Conservation (phyloP, 2,797 vertebrate species). For the Smutsia gigantea region DNA sequence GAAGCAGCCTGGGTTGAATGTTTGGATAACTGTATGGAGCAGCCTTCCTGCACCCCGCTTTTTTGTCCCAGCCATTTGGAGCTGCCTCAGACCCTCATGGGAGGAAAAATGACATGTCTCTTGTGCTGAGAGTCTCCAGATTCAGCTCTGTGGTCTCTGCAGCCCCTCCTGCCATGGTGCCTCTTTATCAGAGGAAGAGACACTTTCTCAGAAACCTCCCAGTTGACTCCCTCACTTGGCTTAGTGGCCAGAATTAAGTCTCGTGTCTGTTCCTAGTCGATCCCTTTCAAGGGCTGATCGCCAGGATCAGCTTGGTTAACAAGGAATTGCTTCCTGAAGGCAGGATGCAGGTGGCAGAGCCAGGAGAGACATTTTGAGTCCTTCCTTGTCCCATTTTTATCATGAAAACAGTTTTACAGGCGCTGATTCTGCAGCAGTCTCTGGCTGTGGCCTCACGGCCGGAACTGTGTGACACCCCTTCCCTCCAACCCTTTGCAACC, state of each 20-base stretch:
- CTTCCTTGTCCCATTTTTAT: neutral
- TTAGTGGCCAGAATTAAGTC: neutral
- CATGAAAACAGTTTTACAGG: neutral
- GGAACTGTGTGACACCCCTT: neutral
- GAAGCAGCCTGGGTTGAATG: neutral
- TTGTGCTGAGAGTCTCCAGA: neutral
- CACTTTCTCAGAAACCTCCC: neutral
- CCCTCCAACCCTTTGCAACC: neutral
- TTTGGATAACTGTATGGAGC: neutral
- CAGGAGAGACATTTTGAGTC: neutral
- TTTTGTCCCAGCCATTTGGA: neutral
- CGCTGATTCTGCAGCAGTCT: neutral
- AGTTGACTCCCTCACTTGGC: neutral
- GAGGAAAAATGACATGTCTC: accelerated
- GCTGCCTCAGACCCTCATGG: accelerated
- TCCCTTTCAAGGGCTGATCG: no score
- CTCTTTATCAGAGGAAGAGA: neutral
- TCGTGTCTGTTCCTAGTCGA: accelerated
- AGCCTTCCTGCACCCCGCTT: accelerated
- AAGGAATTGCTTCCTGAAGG: neutral
- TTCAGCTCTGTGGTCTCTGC: neutral
- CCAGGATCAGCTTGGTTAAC: accelerated
- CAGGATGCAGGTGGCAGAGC: neutral
- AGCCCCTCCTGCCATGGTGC: accelerated
- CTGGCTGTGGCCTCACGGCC: neutral